Base-by-base conservation (phyloP, 2,888 invertebrate species). In the Microchrysa polita region DNA sequence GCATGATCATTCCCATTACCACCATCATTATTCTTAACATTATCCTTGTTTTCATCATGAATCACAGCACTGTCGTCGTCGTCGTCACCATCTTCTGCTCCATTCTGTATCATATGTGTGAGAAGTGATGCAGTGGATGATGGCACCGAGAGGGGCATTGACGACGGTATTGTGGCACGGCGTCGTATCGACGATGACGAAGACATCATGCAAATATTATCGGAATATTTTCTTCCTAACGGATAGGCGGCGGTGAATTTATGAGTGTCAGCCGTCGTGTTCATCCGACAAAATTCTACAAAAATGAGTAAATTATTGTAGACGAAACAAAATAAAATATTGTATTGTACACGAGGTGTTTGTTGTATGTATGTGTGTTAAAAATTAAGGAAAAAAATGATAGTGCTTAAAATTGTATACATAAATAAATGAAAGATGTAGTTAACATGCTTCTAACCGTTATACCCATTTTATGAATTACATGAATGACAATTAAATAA, bases 151-250 rank as follows among this genome's bases (percentile, higher is more conserved):
- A 69, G 55, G 16, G 55, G 20, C 57, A 55, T 34, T 34, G 27
- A 5, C n/a, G n/a, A n/a, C 2, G 27, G 27, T 34, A 34, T 34
- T 34, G 48, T 42, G n/a, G 65, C 14, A 14, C 42, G 18, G 18
- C 34, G 65, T 14, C 65, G 48, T 22, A 22, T 12, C 22, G 44
- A 48, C 20, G 65, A 10, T 2, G 69, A 18, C 7, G 55, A 57
- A 16, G 69, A 55, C 69, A 69, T 69, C 69, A 69, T 69, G 40
- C 55, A 55, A 55, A 69, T 69, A 42, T 69, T 69, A 40, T 69
- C 69, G 69, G 69, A 69, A 42, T 69, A 69, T 5, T 57, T 69
- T 69, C 57, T 55, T 55, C 69, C 65, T 23, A 65, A 65, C 44
- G 44, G 22, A 65, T 65, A 48, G 65, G 48, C 65, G 22, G 16